These are phyloP conservation scores for Phrynocephalus guinanensis DNA, from an alignment of 2,797 vertebrate genomes.

Conservation along the genomic window DNA sequence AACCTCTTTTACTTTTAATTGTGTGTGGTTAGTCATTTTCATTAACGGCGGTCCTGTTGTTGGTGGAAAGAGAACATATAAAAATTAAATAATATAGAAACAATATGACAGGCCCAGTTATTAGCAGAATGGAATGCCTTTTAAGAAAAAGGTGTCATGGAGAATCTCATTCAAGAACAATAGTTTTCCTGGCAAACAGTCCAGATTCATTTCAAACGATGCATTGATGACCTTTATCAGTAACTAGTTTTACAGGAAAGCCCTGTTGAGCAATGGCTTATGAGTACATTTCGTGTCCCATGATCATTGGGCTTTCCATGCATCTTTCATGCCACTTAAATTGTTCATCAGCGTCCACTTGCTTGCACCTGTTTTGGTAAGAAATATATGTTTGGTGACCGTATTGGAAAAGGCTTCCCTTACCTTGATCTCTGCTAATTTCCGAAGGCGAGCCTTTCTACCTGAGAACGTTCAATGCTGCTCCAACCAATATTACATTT, in stretches of 20 bases:
- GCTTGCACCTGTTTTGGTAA: too few species aligned
- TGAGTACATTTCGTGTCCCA: background rate
- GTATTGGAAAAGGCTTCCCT: background rate
- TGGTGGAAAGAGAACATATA: too few species aligned
- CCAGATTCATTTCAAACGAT: too few species aligned
- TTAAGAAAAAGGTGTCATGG: background rate
- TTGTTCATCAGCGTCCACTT: background rate
- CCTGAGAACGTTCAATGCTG: slow-evolving; percentile 72
- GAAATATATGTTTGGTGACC: background rate
- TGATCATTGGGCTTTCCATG: background rate
- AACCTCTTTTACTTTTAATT: too few species aligned
- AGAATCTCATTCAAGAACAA: too few species aligned
- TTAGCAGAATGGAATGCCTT: background rate
- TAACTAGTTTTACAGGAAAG: background rate
- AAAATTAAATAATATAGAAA: too few species aligned
- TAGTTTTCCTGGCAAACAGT: background rate
- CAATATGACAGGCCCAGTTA: too few species aligned
- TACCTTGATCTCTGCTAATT: background rate
- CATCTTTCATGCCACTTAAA: background rate
- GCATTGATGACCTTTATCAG: background rate
- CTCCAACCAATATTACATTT: slow-evolving; percentile 78
- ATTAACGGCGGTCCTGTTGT: too few species aligned
- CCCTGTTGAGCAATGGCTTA: background rate
- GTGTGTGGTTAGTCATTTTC: too few species aligned
- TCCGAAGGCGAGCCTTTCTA: slow-evolving; percentile 74